phyloP scores from a whole-genome alignment of 2,888 invertebrate genomes.

The Nebria brevicollis region DNA sequence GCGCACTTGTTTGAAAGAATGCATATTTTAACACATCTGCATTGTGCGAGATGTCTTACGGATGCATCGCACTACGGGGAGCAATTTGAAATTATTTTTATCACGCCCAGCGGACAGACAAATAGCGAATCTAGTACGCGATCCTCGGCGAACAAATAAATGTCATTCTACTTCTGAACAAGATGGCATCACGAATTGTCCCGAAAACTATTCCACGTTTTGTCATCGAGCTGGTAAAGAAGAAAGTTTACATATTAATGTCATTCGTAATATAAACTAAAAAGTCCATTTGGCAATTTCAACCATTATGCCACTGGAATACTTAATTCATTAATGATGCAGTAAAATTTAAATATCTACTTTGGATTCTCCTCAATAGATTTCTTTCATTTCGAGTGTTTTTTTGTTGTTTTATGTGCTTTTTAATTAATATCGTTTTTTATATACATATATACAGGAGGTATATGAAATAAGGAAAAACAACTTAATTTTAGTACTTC shows the following conservation, averaged over 20 bases:
- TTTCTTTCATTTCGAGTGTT: neutral
- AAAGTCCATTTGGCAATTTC: slow-evolving; percentile 12
- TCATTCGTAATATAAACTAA: slow-evolving; percentile 24
- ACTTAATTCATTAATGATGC: slow-evolving; percentile 21
- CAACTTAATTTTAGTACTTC: too few species aligned
- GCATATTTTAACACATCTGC: slow-evolving; percentile 23
- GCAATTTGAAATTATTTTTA: slow-evolving; percentile 30
- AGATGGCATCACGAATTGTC: slow-evolving; percentile 2
- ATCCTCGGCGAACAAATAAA: neutral
- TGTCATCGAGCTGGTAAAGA: neutral
- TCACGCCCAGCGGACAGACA: slow-evolving; percentile 33
- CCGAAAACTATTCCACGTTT: neutral
- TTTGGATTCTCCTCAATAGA: neutral
- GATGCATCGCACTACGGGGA: slow-evolving; percentile 25
- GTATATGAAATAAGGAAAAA: too few species aligned
- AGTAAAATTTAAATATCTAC: neutral
- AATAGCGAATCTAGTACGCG: slow-evolving; percentile 29
- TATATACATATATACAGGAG: too few species aligned
- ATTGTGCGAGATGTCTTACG: slow-evolving; percentile 4
- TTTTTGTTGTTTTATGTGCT: too few species aligned
- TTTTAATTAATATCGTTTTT: too few species aligned
- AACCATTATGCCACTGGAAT: slow-evolving; percentile 18
- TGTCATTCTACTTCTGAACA: slow-evolving; percentile 31
- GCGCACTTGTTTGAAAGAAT: neutral
- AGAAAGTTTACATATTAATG: slow-evolving; percentile 39